Conservation (phyloP, 2,888 invertebrate genomes). For the Xestia sexstrigata region DNA sequence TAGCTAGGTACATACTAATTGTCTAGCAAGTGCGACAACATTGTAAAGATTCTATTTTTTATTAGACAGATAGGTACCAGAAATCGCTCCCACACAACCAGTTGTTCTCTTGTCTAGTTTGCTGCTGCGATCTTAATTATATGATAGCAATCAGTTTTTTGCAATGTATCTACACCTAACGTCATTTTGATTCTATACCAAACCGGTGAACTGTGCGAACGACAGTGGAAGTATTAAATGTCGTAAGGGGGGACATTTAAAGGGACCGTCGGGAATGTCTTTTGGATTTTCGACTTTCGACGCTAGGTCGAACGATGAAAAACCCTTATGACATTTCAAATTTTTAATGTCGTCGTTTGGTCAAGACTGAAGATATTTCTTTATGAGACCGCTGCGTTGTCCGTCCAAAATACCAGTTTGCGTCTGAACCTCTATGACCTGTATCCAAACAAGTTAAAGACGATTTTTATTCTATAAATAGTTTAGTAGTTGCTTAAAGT, state of each 20-base stretch:
- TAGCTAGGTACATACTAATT: neutral
- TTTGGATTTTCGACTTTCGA: neutral
- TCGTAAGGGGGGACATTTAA: neutral
- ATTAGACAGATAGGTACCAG: neutral
- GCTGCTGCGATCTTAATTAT: neutral
- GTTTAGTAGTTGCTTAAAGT: too few relatives aligned
- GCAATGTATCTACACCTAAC: neutral
- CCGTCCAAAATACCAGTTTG: neutral
- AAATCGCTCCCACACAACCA: neutral
- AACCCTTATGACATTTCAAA: neutral
- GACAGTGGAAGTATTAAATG: neutral
- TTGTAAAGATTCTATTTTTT: neutral
- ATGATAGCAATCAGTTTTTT: conserved; percentile 9
- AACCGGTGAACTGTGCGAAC: neutral
- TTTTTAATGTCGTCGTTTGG: neutral
- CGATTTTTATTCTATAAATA: too few relatives aligned
- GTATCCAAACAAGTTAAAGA: too few relatives aligned
- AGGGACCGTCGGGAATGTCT: too few relatives aligned
- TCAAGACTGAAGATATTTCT: neutral
- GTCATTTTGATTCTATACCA: neutral
- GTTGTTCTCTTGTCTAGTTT: neutral
- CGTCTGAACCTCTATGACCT: neutral
- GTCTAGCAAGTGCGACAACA: conserved; percentile 5
- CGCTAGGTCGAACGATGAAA: neutral
- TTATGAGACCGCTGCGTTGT: neutral